Conservation (phyloP, 2,113 vertebrate genomes). For the Bolborhynchus lineola region DNA sequence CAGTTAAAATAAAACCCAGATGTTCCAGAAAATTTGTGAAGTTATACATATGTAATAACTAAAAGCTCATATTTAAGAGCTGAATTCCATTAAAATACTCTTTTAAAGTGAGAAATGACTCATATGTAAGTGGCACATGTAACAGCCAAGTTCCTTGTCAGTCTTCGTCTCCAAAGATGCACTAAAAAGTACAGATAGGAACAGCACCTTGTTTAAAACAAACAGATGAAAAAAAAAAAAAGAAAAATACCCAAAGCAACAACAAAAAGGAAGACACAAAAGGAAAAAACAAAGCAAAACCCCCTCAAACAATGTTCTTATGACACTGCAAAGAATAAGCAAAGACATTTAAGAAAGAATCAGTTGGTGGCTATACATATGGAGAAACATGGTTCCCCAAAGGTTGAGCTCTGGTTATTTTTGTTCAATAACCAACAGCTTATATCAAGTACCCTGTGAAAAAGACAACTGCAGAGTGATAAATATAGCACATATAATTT, state of each 20-base stretch:
- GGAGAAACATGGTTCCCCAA: neutral
- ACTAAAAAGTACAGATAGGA: neutral
- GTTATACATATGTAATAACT: neutral
- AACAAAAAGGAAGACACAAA: neutral
- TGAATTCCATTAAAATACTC: neutral
- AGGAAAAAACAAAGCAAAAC: neutral
- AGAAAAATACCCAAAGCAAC: neutral
- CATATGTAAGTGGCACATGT: neutral
- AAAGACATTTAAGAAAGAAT: neutral
- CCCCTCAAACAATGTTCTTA: neutral
- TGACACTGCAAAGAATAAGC: neutral
- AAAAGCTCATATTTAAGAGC: neutral
- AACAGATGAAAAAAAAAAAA: neutral
- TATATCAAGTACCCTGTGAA: neutral
- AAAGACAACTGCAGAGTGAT: neutral
- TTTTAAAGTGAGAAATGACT: neutral
- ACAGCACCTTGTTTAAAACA: neutral
- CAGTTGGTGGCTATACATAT: neutral
- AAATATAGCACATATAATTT: neutral
- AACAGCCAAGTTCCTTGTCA: neutral
- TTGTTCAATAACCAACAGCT: neutral
- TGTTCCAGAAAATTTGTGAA: neutral
- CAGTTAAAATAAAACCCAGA: neutral
- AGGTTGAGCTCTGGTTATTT: neutral
- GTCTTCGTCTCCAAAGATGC: neutral